Evolutionary conservation across 2,888 invertebrate species (phyloP), one percentile per base, ranked within the genome.

Genomic region (Hybos culiciformis): DNA sequence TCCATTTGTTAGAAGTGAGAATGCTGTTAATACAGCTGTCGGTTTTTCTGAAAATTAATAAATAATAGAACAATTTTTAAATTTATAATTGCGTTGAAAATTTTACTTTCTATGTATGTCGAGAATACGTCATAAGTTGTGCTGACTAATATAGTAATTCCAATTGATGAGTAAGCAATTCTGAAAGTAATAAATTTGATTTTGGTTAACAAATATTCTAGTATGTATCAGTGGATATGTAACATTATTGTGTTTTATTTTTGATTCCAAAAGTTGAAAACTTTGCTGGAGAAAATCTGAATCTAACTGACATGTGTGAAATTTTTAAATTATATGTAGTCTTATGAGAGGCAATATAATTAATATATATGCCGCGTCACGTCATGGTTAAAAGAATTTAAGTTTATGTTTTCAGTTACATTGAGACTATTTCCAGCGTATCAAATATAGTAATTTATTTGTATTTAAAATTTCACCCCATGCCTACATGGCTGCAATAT

Each of bases 401-500:
- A n/a, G n/a, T n/a, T n/a, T n/a, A n/a, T n/a, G n/a, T 24, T 8
- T 24, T 24, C 11, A 24, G 7, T 24, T 24, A 24, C 11, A 24
- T 8, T 24, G 24, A 8, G 6, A 24, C 7, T 24, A 24, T 24
- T 8, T 11, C 24, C 24, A 8, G 6, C 11, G 11, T 8, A 24
- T 24, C 8, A 15, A 32, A 15, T 2, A 17, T 3, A 31, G 9
- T 5, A 12, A 5, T 26, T 26, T 14, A 31, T 6, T 31, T 15
- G 3, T 31, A 14, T 15, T 15, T 31, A 14, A 31, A 14, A 31
- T 14, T 3, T 14, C 15, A 8, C 15, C 7, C 4, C 14, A 8
- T n/a, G 31, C 48, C 44, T 45, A 51, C 51, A 50, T 48, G n/a
- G 45, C 45, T 17, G 42, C 17, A 31, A 41, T 38, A 39, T 49